Percentiles rank a stretch among this genome's conserved stretches.
Conservation (phyloP, 23 tunicate species). For the Styela plicata region DNA sequence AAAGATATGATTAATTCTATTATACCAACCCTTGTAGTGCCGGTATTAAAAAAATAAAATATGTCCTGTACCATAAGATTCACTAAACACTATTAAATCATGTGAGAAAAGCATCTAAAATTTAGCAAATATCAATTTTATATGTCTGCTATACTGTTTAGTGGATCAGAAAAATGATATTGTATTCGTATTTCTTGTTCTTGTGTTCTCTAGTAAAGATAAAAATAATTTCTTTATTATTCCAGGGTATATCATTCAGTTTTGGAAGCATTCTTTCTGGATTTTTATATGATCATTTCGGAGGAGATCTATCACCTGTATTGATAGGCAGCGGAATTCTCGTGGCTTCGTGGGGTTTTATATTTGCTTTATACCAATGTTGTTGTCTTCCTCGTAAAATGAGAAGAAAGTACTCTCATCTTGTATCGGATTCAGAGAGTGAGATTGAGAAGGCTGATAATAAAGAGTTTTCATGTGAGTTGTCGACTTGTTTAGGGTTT, state of each 20-base stretch:
- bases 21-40: too few relatives aligned
- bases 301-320: slow-evolving; percentile 48
- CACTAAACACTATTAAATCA: too few relatives aligned
- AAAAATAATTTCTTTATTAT: not conserved
- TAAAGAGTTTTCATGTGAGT: slow-evolving; percentile 4
- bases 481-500: too few relatives aligned
- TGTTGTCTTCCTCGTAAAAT: slow-evolving; percentile 43
- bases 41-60: too few relatives aligned
- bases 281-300: slow-evolving; percentile 50
- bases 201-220: too few relatives aligned
- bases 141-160: too few relatives aligned
- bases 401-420: slow-evolving; percentile 47
- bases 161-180: too few relatives aligned
- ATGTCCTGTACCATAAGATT: too few relatives aligned
- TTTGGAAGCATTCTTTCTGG: slow-evolving; percentile 73
- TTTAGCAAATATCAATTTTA: too few relatives aligned
- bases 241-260: slow-evolving; percentile 71
- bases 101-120: too few relatives aligned
- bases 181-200: too few relatives aligned
- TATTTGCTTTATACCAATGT: slow-evolving; percentile 44
- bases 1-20: too few relatives aligned
- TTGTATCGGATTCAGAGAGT: slow-evolving; percentile 60
- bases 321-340: slow-evolving; percentile 35
- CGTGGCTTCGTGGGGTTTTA: slow-evolving; percentile 42
- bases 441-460: slow-evolving; percentile 27